A percentile compares a stretch with the other conserved stretches of the same genome.
Conservation (phyloP, 2,113 vertebrate species). For the Poecilia latipinna region DNA sequence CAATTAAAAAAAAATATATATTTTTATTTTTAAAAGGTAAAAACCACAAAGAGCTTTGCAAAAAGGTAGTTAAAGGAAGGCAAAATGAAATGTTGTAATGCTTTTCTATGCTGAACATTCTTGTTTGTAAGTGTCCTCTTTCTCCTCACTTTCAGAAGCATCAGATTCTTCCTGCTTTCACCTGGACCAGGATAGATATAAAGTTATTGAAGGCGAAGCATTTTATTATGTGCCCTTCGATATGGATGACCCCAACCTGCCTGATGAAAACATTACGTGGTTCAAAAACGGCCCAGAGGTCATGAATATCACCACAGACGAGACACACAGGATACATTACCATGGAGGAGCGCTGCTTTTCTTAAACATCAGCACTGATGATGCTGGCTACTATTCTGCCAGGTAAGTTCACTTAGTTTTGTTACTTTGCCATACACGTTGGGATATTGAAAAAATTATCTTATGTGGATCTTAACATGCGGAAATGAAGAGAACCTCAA, state of each 20-base stretch:
- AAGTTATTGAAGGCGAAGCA: slow-evolving; percentile 30
- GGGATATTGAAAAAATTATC: too few species aligned
- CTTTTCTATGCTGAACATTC: too few species aligned
- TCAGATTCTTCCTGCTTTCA: fast-evolving
- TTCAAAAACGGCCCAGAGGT: background rate
- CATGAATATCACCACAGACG: slow-evolving; percentile 14
- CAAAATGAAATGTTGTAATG: background rate
- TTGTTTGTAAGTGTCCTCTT: background rate
- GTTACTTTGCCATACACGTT: too few species aligned
- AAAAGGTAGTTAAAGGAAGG: too few species aligned
- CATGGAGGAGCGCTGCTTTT: slow-evolving; percentile 24
- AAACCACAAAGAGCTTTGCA: too few species aligned
- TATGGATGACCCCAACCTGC: fast-evolving
- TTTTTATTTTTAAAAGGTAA: too few species aligned
- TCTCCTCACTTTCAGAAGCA: slow-evolving; percentile 4
- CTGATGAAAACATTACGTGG: slow-evolving; percentile 21
- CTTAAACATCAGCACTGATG: slow-evolving; percentile 6
- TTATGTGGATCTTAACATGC: too few species aligned
- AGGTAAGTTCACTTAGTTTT: slow-evolving; percentile 33
- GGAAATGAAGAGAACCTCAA: too few species aligned
- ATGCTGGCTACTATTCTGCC: slow-evolving; percentile 45
- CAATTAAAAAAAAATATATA: too few species aligned
- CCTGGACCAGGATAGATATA: fast-evolving
- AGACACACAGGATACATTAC: slow-evolving; percentile 28
- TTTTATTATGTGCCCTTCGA: background rate